These are phyloP conservation scores for Vidua macroura DNA, from an alignment of 2,113 vertebrate genomes.

Conservation along the genomic window DNA sequence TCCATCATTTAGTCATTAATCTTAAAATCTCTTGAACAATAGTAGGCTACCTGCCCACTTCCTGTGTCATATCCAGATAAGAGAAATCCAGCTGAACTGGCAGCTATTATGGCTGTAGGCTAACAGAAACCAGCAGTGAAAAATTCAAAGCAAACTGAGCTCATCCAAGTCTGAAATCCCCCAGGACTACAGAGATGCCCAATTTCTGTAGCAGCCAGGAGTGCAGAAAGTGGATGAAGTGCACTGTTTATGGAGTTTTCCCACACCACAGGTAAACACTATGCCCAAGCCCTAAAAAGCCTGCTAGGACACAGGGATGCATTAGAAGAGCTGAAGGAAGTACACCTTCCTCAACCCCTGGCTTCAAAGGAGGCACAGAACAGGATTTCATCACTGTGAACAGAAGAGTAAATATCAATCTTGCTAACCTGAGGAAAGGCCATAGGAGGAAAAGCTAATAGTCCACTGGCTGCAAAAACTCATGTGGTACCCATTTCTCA, in stretches of 20 bases:
- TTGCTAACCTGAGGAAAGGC: background rate
- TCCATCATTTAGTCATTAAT: background rate
- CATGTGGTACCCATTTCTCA: background rate
- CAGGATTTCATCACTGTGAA: background rate
- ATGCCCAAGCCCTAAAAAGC: background rate
- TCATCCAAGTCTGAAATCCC: background rate
- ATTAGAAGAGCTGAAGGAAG: background rate
- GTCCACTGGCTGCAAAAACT: background rate
- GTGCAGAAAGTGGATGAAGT: background rate
- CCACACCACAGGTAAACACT: background rate
- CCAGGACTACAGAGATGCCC: background rate
- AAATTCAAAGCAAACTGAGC: background rate
- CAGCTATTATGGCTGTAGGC: background rate
- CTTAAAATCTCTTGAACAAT: background rate
- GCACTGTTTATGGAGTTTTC: background rate
- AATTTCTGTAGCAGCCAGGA: fast-evolving
- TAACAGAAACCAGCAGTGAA: background rate
- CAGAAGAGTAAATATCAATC: background rate
- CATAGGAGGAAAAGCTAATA: background rate
- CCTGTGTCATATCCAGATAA: background rate
- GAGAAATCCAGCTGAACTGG: background rate
- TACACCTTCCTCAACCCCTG: background rate
- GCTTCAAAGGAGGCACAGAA: background rate
- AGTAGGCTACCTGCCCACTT: background rate
- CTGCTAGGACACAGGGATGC: background rate